Conservation (phyloP, 1,140 invertebrate genomes). For the Adoxophyes honmai region DNA sequence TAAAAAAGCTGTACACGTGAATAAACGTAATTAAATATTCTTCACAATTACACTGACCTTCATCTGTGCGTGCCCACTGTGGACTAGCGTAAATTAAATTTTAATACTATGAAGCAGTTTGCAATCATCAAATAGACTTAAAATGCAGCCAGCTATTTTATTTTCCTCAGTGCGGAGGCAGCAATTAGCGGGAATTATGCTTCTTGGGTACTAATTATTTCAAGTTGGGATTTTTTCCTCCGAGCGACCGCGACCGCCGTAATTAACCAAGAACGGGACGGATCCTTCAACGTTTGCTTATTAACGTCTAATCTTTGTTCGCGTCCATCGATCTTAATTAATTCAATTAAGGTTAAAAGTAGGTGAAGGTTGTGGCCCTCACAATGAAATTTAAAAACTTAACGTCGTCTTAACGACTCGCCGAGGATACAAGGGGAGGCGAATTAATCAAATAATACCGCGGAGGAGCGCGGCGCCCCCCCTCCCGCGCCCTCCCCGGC, state of each 20-base stretch:
- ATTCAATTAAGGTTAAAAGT: constrained; percentile 72
- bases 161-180: constrained; percentile 72
- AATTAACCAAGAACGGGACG: constrained; percentile 68
- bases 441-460: constrained; percentile 77
- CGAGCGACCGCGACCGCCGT: constrained; percentile 42
- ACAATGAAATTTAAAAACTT: constrained; percentile 73
- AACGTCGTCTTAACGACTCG: constrained; percentile 69
- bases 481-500: constrained; percentile 41
- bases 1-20: no score
- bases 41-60: no score
- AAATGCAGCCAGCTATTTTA: constrained; percentile 34
- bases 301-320: constrained; percentile 70
- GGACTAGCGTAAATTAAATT: no score
- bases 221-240: constrained; percentile 60
- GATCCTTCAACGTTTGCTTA: constrained; percentile 65
- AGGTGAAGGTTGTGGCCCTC: constrained; percentile 71
- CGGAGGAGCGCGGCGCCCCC: constrained; percentile 56
- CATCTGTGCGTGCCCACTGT: no score
- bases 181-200: constrained; percentile 68
- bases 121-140: no score
- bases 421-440: constrained; percentile 74
- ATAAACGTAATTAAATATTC: no score
- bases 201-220: constrained; percentile 71
- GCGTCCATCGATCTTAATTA: constrained; percentile 64
- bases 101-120: no score